Base-by-base conservation (phyloP, 1,140 invertebrate species). In the Cydia strobilella region DNA sequence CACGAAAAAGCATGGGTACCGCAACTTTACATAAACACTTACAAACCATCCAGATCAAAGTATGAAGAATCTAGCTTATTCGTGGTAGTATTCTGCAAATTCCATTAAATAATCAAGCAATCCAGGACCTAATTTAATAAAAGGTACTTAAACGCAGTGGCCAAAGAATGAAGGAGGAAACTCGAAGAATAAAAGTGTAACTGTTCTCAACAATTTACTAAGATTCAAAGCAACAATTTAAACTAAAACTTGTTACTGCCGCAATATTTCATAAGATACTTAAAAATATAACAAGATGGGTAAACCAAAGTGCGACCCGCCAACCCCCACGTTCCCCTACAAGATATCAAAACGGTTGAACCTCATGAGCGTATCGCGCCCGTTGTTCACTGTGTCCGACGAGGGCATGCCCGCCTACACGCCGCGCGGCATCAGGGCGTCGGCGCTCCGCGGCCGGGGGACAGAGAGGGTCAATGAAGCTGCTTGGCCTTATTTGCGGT, bases 401-500 rank as follows among this genome's bases (percentile, higher is more conserved):
- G 87, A 90, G 65, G 87, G 86, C 0, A 88, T 90, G 90, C 90
- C 89, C 0, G 80, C 83, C 0, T 73, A 85, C 1, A 89, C 78
- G 1, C 79, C 84, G 0, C 62, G 78, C 20, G 89, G 89, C 0
- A 82, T 90, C 20, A 73, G 89, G 23, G 84, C 82, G 31, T 91
- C 90, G 1, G 90, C 90, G 0, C 20, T 91, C 0, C 78, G 78
- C 13, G 77, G 76, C 1, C 80, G 78, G 0, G 66, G 81, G 18
- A 77, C 83, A 2, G 90, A 92, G 23, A 83, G 90, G 77, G 82
- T 90, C 0, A 84, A 86, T 45, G 90, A 92, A 27, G 86, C 80
- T 6, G 80, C 88, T 1, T 91, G 84, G 85, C 90, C 90, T 1
- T 90, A 87, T 75, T 66, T 87, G 63, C 79, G 88, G 89, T 91